These are phyloP conservation scores for Anguilla obscura DNA, from an alignment of 2,797 vertebrate genomes.

Conservation along the genomic window DNA sequence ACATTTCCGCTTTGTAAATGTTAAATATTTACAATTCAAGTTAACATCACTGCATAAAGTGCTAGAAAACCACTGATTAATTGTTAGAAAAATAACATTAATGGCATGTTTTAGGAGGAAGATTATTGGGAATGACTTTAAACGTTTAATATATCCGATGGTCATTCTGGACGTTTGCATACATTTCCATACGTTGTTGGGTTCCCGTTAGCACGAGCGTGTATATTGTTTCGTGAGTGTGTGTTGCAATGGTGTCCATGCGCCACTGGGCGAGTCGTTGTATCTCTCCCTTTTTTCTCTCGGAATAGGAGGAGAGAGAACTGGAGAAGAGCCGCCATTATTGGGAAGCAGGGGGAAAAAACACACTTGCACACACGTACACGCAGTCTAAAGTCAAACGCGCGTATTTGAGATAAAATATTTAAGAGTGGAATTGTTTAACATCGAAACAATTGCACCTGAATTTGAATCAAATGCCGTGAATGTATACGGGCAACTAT, in stretches of 20 bases:
- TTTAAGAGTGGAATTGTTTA: slow-evolving; percentile 29
- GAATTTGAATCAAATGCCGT: slow-evolving; percentile 33
- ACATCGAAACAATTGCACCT: slow-evolving; percentile 25
- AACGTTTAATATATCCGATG: neutral
- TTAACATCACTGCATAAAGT: neutral
- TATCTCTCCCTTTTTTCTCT: slow-evolving; percentile 72
- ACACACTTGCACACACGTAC: slow-evolving; percentile 56
- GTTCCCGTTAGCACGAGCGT: slow-evolving; percentile 12
- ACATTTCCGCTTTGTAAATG: neutral
- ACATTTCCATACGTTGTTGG: neutral
- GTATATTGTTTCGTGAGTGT: slow-evolving; percentile 37
- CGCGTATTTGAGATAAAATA: slow-evolving; percentile 35
- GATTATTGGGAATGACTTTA: neutral
- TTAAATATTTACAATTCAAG: slow-evolving; percentile 1
- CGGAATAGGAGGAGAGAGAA: slow-evolving; percentile 68
- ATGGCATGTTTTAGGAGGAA: neutral
- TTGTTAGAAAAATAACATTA: neutral
- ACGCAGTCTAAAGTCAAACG: slow-evolving; percentile 46
- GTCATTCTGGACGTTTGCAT: slow-evolving; percentile 16
- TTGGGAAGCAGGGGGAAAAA: slow-evolving; percentile 69
- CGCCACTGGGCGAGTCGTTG: slow-evolving; percentile 73
- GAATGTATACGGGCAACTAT: slow-evolving; percentile 53
- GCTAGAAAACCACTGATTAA: neutral
- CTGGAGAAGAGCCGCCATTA: slow-evolving; percentile 81
- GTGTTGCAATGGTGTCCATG: slow-evolving; percentile 72